Base-by-base conservation (phyloP, 2,797 vertebrate species). In the Sphenodon punctatus region DNA sequence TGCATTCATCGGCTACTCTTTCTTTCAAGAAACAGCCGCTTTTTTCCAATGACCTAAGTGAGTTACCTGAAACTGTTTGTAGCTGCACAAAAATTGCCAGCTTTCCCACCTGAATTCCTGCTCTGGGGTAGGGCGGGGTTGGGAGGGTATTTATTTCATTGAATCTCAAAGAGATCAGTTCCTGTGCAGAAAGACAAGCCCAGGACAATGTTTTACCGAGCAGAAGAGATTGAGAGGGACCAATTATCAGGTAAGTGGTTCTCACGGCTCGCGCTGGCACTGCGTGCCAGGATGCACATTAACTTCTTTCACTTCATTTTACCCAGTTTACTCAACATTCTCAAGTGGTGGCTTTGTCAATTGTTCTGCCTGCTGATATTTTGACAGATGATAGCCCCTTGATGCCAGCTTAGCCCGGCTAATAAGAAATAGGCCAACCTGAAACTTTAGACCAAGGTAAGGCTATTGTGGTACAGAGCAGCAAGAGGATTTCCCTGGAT, bases 101-200 rank as follows among this genome's bases (percentile, higher is more conserved):
- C 89, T 95, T 95, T 96, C 94, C 95, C 95, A 95, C 92, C 94
- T 93, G 95, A 91, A 92, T 93, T 88, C 94, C 90, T 93, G 79
- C 79, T 75, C 87, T 91, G 84, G 91, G 86, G 90, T 90, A 80
- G 94, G 90, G 87, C 85, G 82, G 89, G 67, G 15, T 90, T 89
- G 89, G 82, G 88, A 91, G 90, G 92, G 95, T 95, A 90, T 95
- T 92, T 87, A 94, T 96, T 96, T 95, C 96, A 95, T 86, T 84
- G 91, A 36, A 43, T 94, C 91, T 91, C 91, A 95, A 95, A 95
- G 90, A 92, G 95, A 94, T 94, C 95, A 70, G 91, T 94, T 95
- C 95, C 96, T 95, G 94, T 82, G 95, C 93, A 95, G 96, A 96
- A 96, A 96, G 95, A 95, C 94, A 96, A 96, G 93, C 94, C 93